Evolutionary conservation across 30 jellyfish, hydroid and myxozoan genomes (phyloP), one percentile per base, ranked within the genome.

Genomic region (Hydra vulgaris): DNA sequence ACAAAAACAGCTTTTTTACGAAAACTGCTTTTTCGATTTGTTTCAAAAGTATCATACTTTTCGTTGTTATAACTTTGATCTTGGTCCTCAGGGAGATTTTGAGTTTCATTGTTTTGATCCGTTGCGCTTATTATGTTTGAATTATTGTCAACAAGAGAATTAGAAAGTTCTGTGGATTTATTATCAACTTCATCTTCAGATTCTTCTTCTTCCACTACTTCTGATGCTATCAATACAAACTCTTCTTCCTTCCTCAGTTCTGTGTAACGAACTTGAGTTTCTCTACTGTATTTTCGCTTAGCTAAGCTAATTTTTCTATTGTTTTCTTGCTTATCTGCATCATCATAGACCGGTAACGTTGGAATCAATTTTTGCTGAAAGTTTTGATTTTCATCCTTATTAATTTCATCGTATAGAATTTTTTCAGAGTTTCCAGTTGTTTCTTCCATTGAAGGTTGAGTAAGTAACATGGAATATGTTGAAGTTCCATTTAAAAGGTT

Each of bases 231-330:
- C 12, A 40, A 40, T 12, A 40, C 61, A 12, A 40, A 40, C 12
- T 68, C 27, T 23, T 73, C 81, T 17, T 78, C 85, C 67, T 40
- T 66, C 26, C 70, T 22, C 84, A 22, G 68, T 19, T 80, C 75
- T 1, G 87, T 80, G 24, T 80, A 80, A 0, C 71, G 87, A 0
- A 80, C 87, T 12, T 74, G 87, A 8, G 40, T 72, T 80, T 80
- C 87, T 22, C 87, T 27, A 5, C 87, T 80, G 81, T 80, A 80
- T 26, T 80, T 80, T 16, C 87, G 83, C 17, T 56, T 78, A 1
- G 79, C 25, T 68, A 68, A 68, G 27, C 75, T 68, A 1, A n/a
- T 23, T 15, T 68, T 68, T 68, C 75, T 20, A 8, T 68, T 68
- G 15, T 20, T 68, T 1, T 15, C 15, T 40, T 40, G 8, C 5